Evolutionary conservation across 2,888 invertebrate species (phyloP).

Genomic region (Pollenia amentaria): DNA sequence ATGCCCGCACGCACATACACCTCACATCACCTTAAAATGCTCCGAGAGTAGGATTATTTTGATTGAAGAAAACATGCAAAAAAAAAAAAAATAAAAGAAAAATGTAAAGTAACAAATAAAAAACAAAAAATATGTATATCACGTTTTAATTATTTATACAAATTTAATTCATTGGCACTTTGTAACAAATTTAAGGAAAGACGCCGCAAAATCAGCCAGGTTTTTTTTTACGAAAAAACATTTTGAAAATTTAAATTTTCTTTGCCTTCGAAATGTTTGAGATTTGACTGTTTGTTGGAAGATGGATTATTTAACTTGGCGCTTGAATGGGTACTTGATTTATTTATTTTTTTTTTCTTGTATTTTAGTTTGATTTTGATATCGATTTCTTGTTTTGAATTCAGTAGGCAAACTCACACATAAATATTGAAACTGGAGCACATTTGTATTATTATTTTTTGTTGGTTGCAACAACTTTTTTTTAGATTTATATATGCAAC

Average conservation of each 20-base stretch:
- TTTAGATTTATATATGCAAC: slow-evolving; percentile 15
- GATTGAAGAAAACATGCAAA: neutral
- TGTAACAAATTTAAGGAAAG: slow-evolving; percentile 18
- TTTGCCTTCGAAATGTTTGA: slow-evolving; percentile 17
- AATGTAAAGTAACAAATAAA: neutral
- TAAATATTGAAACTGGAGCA: slow-evolving; percentile 45
- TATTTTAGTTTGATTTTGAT: slow-evolving; percentile 14
- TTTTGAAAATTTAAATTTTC: slow-evolving; percentile 30
- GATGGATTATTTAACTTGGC: slow-evolving; percentile 49
- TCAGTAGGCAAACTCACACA: slow-evolving; percentile 11
- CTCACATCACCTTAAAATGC: neutral
- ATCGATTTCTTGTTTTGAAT: slow-evolving; percentile 54
- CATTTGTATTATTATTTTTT: neutral
- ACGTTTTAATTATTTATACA: slow-evolving; percentile 34
- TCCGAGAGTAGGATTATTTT: slow-evolving; percentile 56
- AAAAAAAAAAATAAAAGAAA: slow-evolving; percentile 5
- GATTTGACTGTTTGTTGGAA: slow-evolving; percentile 10
- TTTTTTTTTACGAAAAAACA: slow-evolving; percentile 31
- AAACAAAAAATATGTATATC: slow-evolving; percentile 9
- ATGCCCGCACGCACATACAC: slow-evolving; percentile 35
- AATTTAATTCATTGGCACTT: slow-evolving; percentile 58
- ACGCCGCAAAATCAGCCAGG: slow-evolving; percentile 39
- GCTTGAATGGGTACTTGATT: neutral
- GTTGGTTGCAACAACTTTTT: slow-evolving; percentile 25
- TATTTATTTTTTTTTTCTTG: slow-evolving; percentile 16